Evolutionary conservation across 2,888 invertebrate genomes (phyloP).

Genomic region (Leptothorax acervorum): DNA sequence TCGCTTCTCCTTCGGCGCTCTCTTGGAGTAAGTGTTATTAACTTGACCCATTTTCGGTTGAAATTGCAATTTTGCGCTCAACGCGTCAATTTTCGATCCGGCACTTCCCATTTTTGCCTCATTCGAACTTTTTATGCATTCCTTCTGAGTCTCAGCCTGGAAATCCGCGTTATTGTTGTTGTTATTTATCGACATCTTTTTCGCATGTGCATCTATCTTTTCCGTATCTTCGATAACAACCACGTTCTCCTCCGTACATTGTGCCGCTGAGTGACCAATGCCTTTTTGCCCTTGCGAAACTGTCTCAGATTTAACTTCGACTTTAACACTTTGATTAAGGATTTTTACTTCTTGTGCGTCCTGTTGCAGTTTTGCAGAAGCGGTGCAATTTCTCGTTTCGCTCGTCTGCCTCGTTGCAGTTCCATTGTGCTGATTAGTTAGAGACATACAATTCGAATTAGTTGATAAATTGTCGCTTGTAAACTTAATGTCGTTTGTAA

Average conservation of each 20-base stretch:
- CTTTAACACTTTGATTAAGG: background rate
- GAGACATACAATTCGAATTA: slow-evolving; percentile 11
- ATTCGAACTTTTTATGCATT: slow-evolving; percentile 45
- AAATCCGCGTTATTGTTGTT: slow-evolving; percentile 58
- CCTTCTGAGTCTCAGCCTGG: slow-evolving; percentile 62
- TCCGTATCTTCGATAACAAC: background rate
- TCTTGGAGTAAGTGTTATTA: slow-evolving; percentile 82
- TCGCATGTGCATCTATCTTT: slow-evolving; percentile 14
- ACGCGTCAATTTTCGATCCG: slow-evolving; percentile 83
- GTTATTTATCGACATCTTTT: slow-evolving; percentile 57
- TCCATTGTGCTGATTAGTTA: slow-evolving; percentile 37
- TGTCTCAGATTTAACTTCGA: background rate
- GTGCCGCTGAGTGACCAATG: background rate
- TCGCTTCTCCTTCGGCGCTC: slow-evolving; percentile 78
- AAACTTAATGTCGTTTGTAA: slow-evolving; percentile 31
- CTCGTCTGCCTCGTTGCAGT: slow-evolving; percentile 1
- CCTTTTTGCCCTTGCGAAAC: slow-evolving; percentile 16
- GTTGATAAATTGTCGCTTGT: slow-evolving; percentile 35
- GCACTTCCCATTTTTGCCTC: slow-evolving; percentile 65
- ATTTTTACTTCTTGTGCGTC: slow-evolving; percentile 39
- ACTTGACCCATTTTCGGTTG: slow-evolving; percentile 83
- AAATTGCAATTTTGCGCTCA: slow-evolving; percentile 83
- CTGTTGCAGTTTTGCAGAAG: slow-evolving; percentile 22
- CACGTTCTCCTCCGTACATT: slow-evolving; percentile 3
- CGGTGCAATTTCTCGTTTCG: slow-evolving; percentile 16